Conservation (phyloP, 2,797 vertebrate genomes). For the Sarcophilus harrisii region DNA sequence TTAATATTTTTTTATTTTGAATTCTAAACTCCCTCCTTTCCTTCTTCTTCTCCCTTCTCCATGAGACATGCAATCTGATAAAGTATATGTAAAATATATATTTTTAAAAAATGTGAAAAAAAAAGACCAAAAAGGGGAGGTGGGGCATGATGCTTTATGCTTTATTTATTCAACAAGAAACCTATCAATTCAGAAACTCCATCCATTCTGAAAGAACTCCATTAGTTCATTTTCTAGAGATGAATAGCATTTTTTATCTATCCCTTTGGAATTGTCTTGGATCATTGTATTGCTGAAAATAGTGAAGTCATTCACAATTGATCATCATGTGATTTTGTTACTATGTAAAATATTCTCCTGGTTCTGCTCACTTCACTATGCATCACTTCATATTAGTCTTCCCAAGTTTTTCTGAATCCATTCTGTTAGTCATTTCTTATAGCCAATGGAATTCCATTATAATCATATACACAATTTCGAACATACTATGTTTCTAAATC, state of each 20-base stretch:
- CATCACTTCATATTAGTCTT: neutral
- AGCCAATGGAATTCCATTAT: neutral
- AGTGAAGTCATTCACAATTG: neutral
- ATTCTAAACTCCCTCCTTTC: neutral
- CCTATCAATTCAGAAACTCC: neutral
- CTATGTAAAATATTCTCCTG: neutral
- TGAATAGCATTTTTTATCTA: neutral
- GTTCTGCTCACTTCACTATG: neutral
- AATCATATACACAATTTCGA: neutral
- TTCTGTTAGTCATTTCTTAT: neutral
- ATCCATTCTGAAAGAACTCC: neutral
- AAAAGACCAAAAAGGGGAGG: neutral
- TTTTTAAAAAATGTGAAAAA: neutral
- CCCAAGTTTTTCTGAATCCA: neutral
- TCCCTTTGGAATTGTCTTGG: neutral
- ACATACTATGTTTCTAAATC: neutral
- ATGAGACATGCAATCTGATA: neutral
- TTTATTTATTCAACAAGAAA: neutral
- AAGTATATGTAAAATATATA: neutral
- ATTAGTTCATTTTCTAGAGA: neutral
- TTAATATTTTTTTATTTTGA: neutral
- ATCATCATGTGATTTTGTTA: neutral
- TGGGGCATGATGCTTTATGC: neutral
- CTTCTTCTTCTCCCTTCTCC: neutral
- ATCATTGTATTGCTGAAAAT: neutral